Evolutionary conservation across 2,113 vertebrate species (phyloP), one percentile per base, ranked within the genome.

Genomic region (Columbina picui): DNA sequence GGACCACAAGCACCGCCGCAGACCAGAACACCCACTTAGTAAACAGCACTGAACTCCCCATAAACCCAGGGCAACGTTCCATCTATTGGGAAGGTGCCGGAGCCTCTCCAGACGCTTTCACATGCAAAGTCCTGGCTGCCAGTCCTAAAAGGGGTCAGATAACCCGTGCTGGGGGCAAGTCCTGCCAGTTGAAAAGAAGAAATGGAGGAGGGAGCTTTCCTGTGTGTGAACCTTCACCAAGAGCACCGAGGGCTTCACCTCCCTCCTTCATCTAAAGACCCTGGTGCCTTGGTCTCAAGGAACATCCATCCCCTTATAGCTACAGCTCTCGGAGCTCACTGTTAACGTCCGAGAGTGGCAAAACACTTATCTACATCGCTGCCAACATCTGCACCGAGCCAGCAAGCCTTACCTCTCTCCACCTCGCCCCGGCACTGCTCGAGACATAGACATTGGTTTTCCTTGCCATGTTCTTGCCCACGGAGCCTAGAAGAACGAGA

Each of bases 391-490:
- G 17, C 69, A 63, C 73, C 3, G 1, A 59, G 12, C 22, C 4
- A 17, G 56, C 17, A 45, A 63, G n/a, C 50, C 98, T 98, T 94
- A 99, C 99, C 99, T 99, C 99, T 97, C 98, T 98, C 99, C 99
- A 99, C 68, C 98, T 93, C 25, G 98, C 99, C 63, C 99, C 99
- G 0, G 99, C 99, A 6, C 99, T 99, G 98, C 99, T 99, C 0
- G 99, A 99, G 74, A 99, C 90, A 10, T 99, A 99, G 63, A 99
- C 99, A 0, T 99, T 99, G 41, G 99, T 99, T 97, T 99, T 99
- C 97, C 98, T 99, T 14, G 99, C 98, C 98, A 99, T 96, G 97
- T 98, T 99, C 96, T 97, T 99, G 68, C 99, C 99, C 65, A 99
- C 94, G 0, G 99, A 99, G 74, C 99, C 99, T 99, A 95, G 70